Percentiles rank a stretch among this genome's conserved stretches.
Evolutionary conservation across 2,888 invertebrate genomes (phyloP).

Genomic region (Hermaeophaga mercurialis): DNA sequence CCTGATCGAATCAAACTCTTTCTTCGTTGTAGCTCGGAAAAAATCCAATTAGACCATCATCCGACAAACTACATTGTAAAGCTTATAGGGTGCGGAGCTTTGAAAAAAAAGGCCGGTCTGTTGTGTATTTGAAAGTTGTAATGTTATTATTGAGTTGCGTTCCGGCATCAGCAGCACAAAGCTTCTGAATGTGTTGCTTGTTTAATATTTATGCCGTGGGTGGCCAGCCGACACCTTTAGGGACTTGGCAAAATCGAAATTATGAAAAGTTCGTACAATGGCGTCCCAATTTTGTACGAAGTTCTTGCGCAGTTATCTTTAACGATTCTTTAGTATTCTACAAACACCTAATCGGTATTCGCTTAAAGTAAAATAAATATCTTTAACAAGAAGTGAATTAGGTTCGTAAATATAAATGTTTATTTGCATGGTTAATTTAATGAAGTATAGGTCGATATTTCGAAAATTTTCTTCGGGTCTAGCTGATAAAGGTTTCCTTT

Average conservation of each 20-base stretch:
- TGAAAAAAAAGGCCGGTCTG: conserved; percentile 8
- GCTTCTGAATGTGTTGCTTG: conserved; percentile 38
- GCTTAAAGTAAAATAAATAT: no score
- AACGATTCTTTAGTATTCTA: no score
- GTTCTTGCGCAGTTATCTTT: neutral
- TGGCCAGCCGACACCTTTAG: conserved; percentile 30
- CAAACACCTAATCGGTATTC: no score
- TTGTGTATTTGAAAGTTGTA: conserved; percentile 30
- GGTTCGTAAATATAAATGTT: no score
- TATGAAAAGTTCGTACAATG: conserved; percentile 36
- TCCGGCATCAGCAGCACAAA: conserved; percentile 21
- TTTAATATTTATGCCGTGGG: conserved; percentile 47
- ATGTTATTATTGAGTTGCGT: conserved; percentile 33
- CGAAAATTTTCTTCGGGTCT: no score
- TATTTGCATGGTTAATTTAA: no score
- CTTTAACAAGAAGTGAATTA: no score
- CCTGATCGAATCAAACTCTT: conserved; percentile 5
- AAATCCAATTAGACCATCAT: conserved; percentile 13
- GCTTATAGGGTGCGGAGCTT: conserved; percentile 2
- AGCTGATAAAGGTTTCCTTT: no score
- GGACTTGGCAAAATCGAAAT: conserved; percentile 39
- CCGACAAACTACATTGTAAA: conserved; percentile 13
- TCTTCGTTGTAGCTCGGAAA: neutral
- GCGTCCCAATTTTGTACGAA: neutral
- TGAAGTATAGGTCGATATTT: no score